Evolutionary conservation across 2,888 invertebrate genomes (phyloP).

Genomic region (Pristionchus maxplancki): DNA sequence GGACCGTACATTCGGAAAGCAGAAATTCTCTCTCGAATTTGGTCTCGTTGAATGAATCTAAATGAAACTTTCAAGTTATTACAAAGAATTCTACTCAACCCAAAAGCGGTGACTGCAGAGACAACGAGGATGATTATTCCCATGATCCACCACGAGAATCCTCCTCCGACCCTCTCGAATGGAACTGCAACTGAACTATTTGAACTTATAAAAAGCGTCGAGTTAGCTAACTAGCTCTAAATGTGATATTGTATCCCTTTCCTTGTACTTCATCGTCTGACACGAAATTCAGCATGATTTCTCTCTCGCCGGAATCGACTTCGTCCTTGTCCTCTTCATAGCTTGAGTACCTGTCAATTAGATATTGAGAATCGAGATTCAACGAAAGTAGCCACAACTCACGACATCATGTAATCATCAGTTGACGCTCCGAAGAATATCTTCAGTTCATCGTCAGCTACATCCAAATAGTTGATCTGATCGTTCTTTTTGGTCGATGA

Average conservation of each 20-base stretch:
- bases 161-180: neutral
- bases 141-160: neutral
- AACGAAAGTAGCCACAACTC: neutral
- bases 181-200: neutral
- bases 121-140: neutral
- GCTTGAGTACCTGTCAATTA: neutral
- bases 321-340: neutral
- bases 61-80: neutral
- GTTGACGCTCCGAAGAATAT: neutral
- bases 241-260: conserved; percentile 10
- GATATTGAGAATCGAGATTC: neutral
- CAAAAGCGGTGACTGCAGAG: neutral
- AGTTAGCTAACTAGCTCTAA: neutral
- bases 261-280: neutral
- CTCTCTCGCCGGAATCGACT: neutral
- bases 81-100: neutral
- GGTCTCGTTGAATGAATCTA: neutral
- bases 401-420: neutral
- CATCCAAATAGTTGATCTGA: neutral
- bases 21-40: neutral
- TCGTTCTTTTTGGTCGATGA: neutral
- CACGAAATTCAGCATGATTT: neutral
- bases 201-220: neutral
- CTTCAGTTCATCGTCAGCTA: neutral
- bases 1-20: neutral